Base-by-base conservation (phyloP, 2,113 vertebrate genomes). In the Corynorhinus townsendii region DNA sequence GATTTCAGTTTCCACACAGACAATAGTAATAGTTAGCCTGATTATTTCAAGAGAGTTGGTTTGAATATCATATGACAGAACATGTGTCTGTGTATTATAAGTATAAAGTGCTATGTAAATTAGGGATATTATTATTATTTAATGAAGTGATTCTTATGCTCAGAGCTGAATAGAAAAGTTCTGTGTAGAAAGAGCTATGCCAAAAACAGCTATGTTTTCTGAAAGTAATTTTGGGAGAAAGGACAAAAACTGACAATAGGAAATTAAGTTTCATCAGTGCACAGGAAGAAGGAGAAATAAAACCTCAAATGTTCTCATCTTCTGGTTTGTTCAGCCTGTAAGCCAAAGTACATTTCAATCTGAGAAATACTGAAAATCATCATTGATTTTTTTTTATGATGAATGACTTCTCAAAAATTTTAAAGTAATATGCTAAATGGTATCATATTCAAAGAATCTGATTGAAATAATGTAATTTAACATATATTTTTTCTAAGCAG, bases 151-250 rank as follows among this genome's bases (percentile, higher is more conserved):
- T 59, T 71, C 43, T 38, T 84, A 86, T 75, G 72, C 47, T 76
- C 12, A 68, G 80, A 89, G 26, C 26, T 88, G 52, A 93, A 73
- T 72, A 95, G 75, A 88, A 86, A 92, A 89, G 64, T 76, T 95
- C 43, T 38, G n/a, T 83, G 75, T 71, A 75, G 35, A 69, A 79
- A 95, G 40, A 85, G 19, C 45, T 62, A 56, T 94, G 95, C 84
- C 92, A 68, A 89, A 94, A 90, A 33, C 35, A 93, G 68, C 84
- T 89, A n/a, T 71, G 43, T 93, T 81, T 94, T 76, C 76, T 88
- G 45, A 84, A 87, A 87, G 92, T 69, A 86, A 92, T 87, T 93
- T 66, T 80, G 87, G 54, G 62, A 96, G 80, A 85, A 93, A 95
- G 79, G 71, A 87, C 16, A 66, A 94, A 90, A 92, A 75, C 69